Evolutionary conservation across 1,140 invertebrate genomes (phyloP), one percentile per base, ranked within the genome.

Genomic region (Aphaenogaster ashmeadi): DNA sequence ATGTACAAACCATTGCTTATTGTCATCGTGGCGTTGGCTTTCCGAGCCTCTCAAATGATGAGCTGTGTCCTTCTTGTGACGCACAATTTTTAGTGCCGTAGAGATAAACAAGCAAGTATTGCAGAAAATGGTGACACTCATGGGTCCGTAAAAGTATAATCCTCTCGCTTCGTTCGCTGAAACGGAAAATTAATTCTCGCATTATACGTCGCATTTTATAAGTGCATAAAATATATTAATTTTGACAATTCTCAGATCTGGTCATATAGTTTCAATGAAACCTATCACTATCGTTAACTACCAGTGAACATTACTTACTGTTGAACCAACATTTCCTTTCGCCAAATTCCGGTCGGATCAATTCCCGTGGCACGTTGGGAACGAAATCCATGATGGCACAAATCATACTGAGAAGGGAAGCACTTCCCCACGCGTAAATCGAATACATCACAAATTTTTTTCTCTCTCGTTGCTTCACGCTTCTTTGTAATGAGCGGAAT

Each of bases 61-160:
- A 3, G 95, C 95, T 15, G 97, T 97, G 86, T 97, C 96, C 38
- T 95, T 96, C 91, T 96, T 96, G 13, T 97, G 96, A 52, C 95
- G 90, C 4, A 96, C 93, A 79, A 98, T 98, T 92, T 97, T 97
- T 13, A 97, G 88, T 0, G 98, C 97, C 0, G 98, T 98, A 69
- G 97, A 95, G 3, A 97, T 93, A 93, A 98, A 98, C 72, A 98
- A 96, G 2, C 96, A 92, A 5, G 97, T 96, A 91, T 98, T 98
- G 87, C 96, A 96, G 0, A 97, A 84, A 13, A 98, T 96, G 9
- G 98, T 95, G 2, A 97, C 89, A 21, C 97, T 96, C 62, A 98
- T 97, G 0, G 98, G 98, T 0, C 96, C 96, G 92, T 97, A 98
- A 94, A 98, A 98, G 92, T 98, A 98, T 11, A 97, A 89, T 41